Evolutionary conservation across 2,888 invertebrate species (phyloP).

Genomic region (Drosophila mulleri): DNA sequence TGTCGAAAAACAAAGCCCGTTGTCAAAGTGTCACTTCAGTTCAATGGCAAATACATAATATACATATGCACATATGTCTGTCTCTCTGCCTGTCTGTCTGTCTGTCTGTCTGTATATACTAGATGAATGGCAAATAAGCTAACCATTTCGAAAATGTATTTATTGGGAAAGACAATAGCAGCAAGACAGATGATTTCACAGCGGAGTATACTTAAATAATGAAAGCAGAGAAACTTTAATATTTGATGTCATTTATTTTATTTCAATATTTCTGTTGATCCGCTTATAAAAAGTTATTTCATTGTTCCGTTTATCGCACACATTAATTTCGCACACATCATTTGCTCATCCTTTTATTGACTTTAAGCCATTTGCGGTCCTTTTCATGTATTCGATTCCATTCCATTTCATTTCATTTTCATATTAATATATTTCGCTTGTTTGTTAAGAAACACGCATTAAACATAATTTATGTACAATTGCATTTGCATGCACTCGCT

Average conservation of each 20-base stretch:
- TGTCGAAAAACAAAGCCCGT: slow-evolving; percentile 35
- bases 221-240: background rate
- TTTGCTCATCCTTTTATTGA: slow-evolving; percentile 54
- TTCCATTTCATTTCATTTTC: slow-evolving; percentile 24
- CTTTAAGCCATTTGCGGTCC: slow-evolving; percentile 60
- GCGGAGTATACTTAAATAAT: background rate
- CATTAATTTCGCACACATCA: slow-evolving; percentile 61
- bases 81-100: too few species aligned
- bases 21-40: slow-evolving; percentile 30
- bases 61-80: background rate
- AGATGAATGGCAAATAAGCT: too few species aligned
- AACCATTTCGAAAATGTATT: background rate
- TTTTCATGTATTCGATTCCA: slow-evolving; percentile 27
- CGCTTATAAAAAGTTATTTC: background rate
- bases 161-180: background rate
- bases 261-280: background rate
- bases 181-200: background rate
- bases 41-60: slow-evolving; percentile 11
- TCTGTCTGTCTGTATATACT: too few species aligned
- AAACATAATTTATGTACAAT: slow-evolving; percentile 61
- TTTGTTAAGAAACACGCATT: slow-evolving; percentile 50
- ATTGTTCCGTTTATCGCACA: slow-evolving; percentile 19
- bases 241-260: background rate
- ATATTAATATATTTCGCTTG: slow-evolving; percentile 40
- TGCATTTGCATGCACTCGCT: slow-evolving; percentile 42